phyloP scores from a whole-genome alignment of 2,113 vertebrate species.

The Onychostruthus taczanowskii region DNA sequence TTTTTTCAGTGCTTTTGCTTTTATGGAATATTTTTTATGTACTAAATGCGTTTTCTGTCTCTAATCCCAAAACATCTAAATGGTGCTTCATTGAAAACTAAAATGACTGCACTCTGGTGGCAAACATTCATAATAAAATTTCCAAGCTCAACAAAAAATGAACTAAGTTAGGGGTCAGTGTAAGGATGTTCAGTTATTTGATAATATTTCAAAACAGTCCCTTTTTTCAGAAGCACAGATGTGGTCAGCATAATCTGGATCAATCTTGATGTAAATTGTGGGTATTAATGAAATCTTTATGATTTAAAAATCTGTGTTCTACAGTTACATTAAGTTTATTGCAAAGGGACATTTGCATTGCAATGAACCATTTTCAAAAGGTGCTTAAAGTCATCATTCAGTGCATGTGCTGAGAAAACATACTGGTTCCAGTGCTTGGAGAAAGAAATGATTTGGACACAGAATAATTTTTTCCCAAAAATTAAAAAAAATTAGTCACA shows the following conservation, averaged over 20 bases:
- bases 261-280: not conserved
- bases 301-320: not conserved
- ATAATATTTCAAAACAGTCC: not conserved
- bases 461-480: not conserved
- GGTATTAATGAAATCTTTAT: not conserved
- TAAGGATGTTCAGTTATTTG: not conserved
- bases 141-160: not conserved
- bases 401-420: not conserved
- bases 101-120: conserved; percentile 27
- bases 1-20: not conserved
- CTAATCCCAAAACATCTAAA: conserved; percentile 22
- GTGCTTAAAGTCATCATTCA: not conserved
- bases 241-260: not conserved
- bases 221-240: not conserved
- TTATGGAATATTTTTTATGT: not conserved
- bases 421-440: not conserved
- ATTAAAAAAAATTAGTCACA: not conserved
- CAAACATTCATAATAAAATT: conserved; percentile 22
- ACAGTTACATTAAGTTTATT: not conserved
- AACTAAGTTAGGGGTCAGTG: not conserved
- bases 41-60: conserved; percentile 2
- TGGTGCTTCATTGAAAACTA: conserved; percentile 37
- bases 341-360: not conserved
- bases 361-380: conserved; percentile 2
- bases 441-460: not conserved